Conservation (phyloP, 1,140 invertebrate species). For the Eupristina koningsbergeri region DNA sequence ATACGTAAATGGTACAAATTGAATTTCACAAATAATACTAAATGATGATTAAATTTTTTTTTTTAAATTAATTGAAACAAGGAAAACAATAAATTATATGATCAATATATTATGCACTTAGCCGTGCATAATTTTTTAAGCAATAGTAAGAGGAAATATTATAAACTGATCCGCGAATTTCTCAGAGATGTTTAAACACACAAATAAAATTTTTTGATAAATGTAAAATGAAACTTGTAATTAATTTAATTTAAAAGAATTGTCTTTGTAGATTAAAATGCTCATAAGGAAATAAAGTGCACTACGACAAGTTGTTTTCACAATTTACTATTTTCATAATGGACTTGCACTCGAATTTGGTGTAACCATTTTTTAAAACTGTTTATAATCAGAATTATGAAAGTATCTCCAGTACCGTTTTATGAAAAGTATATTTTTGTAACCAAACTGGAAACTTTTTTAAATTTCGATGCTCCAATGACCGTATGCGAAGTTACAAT, state of each 20-base stretch:
- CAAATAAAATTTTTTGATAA: neutral
- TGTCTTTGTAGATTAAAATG: neutral
- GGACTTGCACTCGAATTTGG: slow-evolving; percentile 35
- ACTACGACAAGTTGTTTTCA: neutral
- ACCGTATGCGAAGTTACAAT: neutral
- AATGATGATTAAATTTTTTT: too few species aligned
- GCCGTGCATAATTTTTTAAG: neutral
- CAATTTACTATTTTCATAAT: slow-evolving; percentile 14
- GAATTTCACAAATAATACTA: neutral
- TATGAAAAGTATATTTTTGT: slow-evolving; percentile 32
- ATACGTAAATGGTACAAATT: neutral
- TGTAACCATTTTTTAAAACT: slow-evolving; percentile 30
- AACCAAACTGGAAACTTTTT: slow-evolving; percentile 17
- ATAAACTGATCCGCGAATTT: neutral
- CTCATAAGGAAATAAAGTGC: neutral
- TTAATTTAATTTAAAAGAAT: neutral
- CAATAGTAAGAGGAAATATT: neutral
- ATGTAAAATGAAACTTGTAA: neutral
- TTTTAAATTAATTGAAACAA: too few species aligned
- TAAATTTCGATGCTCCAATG: neutral
- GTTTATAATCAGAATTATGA: slow-evolving; percentile 21
- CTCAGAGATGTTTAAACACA: neutral
- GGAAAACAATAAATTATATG: too few species aligned
- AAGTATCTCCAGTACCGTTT: slow-evolving; percentile 25
- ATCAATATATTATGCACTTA: too few species aligned